phyloP scores from a whole-genome alignment of 1,140 invertebrate genomes.

The Oreohelix idahoensis region DNA sequence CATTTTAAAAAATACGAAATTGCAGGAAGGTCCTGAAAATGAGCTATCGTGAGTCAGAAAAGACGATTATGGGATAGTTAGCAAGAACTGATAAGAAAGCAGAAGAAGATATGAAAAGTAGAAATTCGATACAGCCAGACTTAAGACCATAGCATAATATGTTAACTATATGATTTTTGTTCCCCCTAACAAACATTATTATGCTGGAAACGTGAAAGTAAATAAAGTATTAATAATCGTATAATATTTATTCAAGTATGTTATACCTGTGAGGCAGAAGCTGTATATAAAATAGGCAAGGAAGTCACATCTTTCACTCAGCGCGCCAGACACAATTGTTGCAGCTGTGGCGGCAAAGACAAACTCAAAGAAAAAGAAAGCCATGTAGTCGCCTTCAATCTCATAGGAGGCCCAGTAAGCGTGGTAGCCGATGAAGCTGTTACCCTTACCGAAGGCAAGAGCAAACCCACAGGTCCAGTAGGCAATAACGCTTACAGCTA shows the following conservation, averaged over 20 bases:
- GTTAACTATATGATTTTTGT: not conserved
- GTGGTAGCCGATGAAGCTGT: slow-evolving; percentile 63
- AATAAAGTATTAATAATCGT: too few relatives aligned
- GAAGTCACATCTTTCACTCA: slow-evolving; percentile 78
- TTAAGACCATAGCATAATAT: not conserved
- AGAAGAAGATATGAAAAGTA: too few relatives aligned
- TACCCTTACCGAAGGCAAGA: slow-evolving; percentile 75
- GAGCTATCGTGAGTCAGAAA: too few relatives aligned
- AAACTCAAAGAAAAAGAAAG: slow-evolving; percentile 64
- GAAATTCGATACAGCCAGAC: too few relatives aligned
- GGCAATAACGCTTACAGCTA: slow-evolving; percentile 71
- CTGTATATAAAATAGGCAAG: slow-evolving; percentile 77
- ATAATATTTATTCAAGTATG: not conserved
- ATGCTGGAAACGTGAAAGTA: not conserved
- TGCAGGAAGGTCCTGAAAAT: too few relatives aligned
- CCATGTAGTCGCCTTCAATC: slow-evolving; percentile 45
- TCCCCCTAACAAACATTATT: not conserved
- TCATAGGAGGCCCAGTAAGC: slow-evolving; percentile 47
- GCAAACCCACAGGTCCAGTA: slow-evolving; percentile 77
- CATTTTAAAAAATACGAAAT: too few relatives aligned
- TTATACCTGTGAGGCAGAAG: slow-evolving; percentile 75
- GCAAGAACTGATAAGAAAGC: too few relatives aligned
- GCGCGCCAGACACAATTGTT: slow-evolving; percentile 75
- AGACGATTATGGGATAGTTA: too few relatives aligned
- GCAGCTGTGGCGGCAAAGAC: slow-evolving; percentile 68